phyloP scores from a whole-genome alignment of 1,140 invertebrate species.

The Atopsyche davidsoni region DNA sequence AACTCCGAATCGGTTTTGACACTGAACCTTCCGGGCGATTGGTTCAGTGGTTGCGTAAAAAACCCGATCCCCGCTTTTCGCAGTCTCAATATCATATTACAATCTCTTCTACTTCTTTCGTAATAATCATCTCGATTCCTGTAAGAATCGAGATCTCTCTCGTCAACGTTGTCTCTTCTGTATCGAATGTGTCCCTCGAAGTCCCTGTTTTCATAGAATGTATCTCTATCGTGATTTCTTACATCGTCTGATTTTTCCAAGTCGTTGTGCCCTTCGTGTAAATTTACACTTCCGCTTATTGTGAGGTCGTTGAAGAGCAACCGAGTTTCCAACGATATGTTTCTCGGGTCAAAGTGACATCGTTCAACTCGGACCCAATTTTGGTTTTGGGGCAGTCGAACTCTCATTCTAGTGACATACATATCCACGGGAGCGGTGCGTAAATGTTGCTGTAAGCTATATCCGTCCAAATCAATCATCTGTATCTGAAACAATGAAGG shows the following conservation, averaged over 20 bases:
- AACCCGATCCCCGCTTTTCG: slow-evolving; percentile 72
- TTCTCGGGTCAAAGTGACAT: slow-evolving; percentile 66
- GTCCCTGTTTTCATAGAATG: slow-evolving; percentile 23
- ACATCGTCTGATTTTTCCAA: slow-evolving; percentile 27
- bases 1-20: slow-evolving; percentile 76
- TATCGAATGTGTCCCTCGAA: slow-evolving; percentile 34
- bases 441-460: slow-evolving; percentile 56
- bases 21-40: slow-evolving; percentile 57
- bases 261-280: slow-evolving; percentile 48
- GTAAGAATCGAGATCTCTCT: slow-evolving; percentile 5
- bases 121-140: slow-evolving; percentile 18
- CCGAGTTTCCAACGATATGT: slow-evolving; percentile 66
- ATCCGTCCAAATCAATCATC: slow-evolving; percentile 56
- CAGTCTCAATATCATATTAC: slow-evolving; percentile 72
- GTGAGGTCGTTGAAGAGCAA: slow-evolving; percentile 71
- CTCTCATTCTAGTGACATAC: slow-evolving; percentile 58
- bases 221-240: slow-evolving; percentile 22
- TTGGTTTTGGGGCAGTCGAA: slow-evolving; percentile 53
- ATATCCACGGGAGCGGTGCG: slow-evolving; percentile 55
- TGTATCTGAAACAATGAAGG: no score
- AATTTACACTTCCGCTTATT: slow-evolving; percentile 65
- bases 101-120: slow-evolving; percentile 48
- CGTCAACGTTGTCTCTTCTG: slow-evolving; percentile 23
- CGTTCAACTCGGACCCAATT: slow-evolving; percentile 65
- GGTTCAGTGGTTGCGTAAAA: slow-evolving; percentile 47